Evolutionary conservation across 2,888 invertebrate species (phyloP).

Genomic region (Drosophila subsilvestris): DNA sequence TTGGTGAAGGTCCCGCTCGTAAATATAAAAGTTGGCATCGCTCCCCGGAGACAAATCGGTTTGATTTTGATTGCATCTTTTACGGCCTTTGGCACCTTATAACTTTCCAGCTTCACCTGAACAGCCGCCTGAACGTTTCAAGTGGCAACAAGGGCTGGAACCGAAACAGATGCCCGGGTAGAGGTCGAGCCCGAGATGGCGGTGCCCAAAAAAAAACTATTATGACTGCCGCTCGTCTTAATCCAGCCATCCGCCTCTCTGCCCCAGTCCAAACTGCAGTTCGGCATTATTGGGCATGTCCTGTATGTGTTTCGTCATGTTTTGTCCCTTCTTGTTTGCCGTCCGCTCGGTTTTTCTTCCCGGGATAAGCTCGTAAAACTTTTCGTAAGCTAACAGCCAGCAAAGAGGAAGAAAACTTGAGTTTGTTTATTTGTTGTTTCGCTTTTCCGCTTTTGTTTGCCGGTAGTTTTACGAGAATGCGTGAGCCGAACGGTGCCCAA

Average conservation of each 20-base stretch:
- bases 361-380: constrained; percentile 74
- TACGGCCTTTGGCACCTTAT: constrained; percentile 79
- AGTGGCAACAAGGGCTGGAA: constrained; percentile 15
- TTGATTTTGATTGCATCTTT: constrained; percentile 80
- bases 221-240: constrained; percentile 26
- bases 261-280: constrained; percentile 43
- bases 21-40: constrained; percentile 77
- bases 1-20: constrained; percentile 50
- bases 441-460: constrained; percentile 37
- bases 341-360: constrained; percentile 45
- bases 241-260: constrained; percentile 28
- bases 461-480: constrained; percentile 60
- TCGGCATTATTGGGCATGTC: constrained; percentile 59
- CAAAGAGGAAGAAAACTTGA: constrained; percentile 45
- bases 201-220: constrained; percentile 23
- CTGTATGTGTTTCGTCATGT: constrained; percentile 62
- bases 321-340: constrained; percentile 21
- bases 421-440: constrained; percentile 58
- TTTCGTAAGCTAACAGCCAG: constrained; percentile 48
- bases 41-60: constrained; percentile 78
- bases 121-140: constrained; percentile 28
- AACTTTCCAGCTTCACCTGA: constrained; percentile 52
- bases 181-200: constrained; percentile 15
- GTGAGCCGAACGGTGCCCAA: constrained; percentile 52
- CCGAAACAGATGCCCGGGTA: neutral